Percentiles rank a stretch among this genome's conserved stretches.
phyloP scores from a whole-genome alignment of 2,888 invertebrate species.

The Drosophila multiciliata region DNA sequence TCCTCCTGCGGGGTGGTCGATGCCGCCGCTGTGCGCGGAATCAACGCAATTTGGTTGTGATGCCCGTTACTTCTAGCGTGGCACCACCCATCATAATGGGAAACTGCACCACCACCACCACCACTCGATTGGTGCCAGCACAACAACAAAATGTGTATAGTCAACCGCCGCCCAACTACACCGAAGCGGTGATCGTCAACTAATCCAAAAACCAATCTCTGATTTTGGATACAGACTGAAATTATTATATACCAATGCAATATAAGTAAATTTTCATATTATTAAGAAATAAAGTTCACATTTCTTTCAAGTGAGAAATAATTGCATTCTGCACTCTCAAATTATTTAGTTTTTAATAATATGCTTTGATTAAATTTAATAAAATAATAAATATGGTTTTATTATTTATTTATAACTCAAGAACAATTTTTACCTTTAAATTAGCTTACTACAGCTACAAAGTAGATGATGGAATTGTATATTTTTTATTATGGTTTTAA shows the following conservation, averaged over 20 bases:
- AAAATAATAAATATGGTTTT: neutral
- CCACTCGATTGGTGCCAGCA: neutral
- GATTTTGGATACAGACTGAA: neutral
- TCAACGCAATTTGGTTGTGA: conserved; percentile 57
- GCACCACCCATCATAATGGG: neutral
- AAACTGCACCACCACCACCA: neutral
- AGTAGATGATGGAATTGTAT: neutral
- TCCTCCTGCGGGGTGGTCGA: conserved; percentile 54
- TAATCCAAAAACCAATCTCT: neutral
- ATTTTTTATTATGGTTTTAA: neutral
- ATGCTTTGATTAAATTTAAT: neutral
- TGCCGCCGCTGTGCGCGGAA: conserved; percentile 72
- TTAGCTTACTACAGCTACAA: neutral
- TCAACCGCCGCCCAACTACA: neutral
- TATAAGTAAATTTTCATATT: neutral
- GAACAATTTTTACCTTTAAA: fast-evolving
- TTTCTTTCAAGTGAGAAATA: neutral
- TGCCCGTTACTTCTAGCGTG: conserved; percentile 16
- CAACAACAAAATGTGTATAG: neutral
- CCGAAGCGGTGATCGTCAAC: neutral
- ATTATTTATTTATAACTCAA: neutral
- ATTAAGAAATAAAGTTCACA: neutral
- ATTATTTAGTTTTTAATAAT: neutral
- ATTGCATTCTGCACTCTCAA: neutral
- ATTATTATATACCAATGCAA: neutral